Base-by-base conservation (phyloP, 30 jellyfish, hydroid and myxozoan genomes). In the Turritopsis rubra region DNA sequence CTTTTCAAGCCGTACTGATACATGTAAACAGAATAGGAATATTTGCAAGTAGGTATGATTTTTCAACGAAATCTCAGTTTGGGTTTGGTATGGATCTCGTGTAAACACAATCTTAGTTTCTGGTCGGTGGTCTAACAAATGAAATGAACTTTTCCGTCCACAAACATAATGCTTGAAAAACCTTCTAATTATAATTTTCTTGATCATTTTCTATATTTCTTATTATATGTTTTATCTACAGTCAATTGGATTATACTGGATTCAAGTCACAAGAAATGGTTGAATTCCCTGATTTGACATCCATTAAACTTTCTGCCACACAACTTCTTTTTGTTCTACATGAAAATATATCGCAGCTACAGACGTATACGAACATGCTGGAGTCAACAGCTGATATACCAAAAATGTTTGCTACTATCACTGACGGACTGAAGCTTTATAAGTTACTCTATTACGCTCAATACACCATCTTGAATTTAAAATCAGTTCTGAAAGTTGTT, bases 241-340 rank as follows among this genome's bases (percentile, higher is more conserved):
- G 77, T 68, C 77, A 68, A 27, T 68, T 68, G 30, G 77, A 68
- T 68, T 68, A 68, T 27, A 68, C 21, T 9, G 31, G 30, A 68
- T 68, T 68, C 77, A 68, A 23, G 8, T 17, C 77, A n/a, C 31
- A 68, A 68, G 28, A 17, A n/a, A n/a, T 27, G 31, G 31, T 27
- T 68, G 77, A 68, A 68, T 68, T 0, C 30, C 77, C 77, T 7
- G 77, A 68, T 68, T 27, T 27, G 77, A 18, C 73, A 18, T 21
- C 21, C 22, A 23, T 60, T 60, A 23, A 23, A 18, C 30, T 68
- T n/a, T 68, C 77, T 1, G 30, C 30, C 19, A 27, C 30, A 27
- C 77, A 68, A 27, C 30, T 68, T 0, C 77, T 68, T 23, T 68
- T 8, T n/a, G 9, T 68, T 23, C 19, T 68, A 22, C 8, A 27